Conservation (phyloP, 2,888 invertebrate genomes). For the Caenorhabditis zanzibari region DNA sequence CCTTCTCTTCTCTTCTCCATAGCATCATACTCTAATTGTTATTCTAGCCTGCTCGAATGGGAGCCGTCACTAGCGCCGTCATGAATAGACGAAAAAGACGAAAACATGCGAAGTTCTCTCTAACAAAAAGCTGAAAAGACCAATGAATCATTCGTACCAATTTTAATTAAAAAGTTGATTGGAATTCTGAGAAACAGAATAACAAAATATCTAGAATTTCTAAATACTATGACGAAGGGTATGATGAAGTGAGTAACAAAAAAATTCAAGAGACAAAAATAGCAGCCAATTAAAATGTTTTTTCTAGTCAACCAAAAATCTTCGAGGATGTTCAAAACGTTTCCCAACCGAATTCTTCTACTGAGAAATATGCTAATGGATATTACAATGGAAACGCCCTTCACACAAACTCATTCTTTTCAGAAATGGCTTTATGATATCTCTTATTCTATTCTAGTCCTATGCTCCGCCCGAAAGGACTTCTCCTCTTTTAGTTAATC, state of each 20-base stretch:
- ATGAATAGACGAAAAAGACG: background rate
- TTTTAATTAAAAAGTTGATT: conserved; percentile 10
- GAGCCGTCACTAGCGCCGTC: background rate
- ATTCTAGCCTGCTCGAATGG: background rate
- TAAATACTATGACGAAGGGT: too few relatives aligned
- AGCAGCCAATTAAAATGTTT: too few relatives aligned
- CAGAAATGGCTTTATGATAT: background rate
- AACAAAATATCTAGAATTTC: too few relatives aligned
- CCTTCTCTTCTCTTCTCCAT: background rate
- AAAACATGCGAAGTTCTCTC: conserved; percentile 2
- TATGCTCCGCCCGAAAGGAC: background rate
- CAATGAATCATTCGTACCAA: conserved; percentile 17
- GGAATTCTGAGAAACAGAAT: background rate
- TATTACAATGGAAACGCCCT: background rate
- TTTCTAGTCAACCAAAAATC: too few relatives aligned
- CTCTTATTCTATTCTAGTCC: conserved; percentile 1
- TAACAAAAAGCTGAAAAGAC: conserved; percentile 8
- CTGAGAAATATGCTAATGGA: background rate
- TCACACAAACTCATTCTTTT: background rate
- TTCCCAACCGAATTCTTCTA: too few relatives aligned
- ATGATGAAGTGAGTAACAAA: too few relatives aligned
- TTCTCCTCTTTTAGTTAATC: background rate
- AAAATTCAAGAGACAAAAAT: too few relatives aligned
- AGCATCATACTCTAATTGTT: conserved; percentile 31
- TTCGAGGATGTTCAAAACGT: too few relatives aligned